Evolutionary conservation across 2,113 vertebrate species (phyloP), one percentile per base, ranked within the genome.

Genomic region (Pterocles burchelli): DNA sequence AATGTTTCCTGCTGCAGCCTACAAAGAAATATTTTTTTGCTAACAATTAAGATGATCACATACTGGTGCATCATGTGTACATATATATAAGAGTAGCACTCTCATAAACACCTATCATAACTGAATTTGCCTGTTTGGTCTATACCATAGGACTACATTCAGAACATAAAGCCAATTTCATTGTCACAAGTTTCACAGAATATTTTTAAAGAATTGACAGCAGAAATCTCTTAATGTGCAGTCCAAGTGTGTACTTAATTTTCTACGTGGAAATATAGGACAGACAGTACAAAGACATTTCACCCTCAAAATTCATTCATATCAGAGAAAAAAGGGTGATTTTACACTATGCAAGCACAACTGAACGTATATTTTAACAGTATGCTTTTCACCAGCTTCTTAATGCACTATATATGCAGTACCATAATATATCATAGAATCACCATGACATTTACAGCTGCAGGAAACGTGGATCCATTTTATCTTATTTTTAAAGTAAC

Each of bases 1-100:
- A 95, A 99, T 99, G 98, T 99, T 99, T 93, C 99, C 99, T 34
- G 99, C 99, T 48, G 99, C 99, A 80, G 98, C 98, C 99, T 99
- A 98, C 49, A 93, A 97, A 93, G 66, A 83, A 97, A 95, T 70
- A 31, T 9, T 91, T 92, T 95, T 79, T 95, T 61, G 26, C 24
- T 33, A 68, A 38, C 24, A 89, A n/a, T 92, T 86, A 74, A 43
- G n/a, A 28, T 49, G 9, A 38, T 90, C 43, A 85, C 7, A 4
- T 52, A 33, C 8, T 51, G 8, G 24, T 33, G 25, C 55, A 85
- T 70, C 2, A 7, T 2, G 5, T 24, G 34, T 26, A 77, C 19
- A 34, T 10, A 55, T 10, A 55, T 14, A 4, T 11, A 89, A 70
- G 38, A 81, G 62, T 3, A 91, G 38, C 38, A 38, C 22, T 43